Evolutionary conservation across 2,113 vertebrate genomes (phyloP), one percentile per base, ranked within the genome.

Genomic region (cat (Felis catus)): DNA sequence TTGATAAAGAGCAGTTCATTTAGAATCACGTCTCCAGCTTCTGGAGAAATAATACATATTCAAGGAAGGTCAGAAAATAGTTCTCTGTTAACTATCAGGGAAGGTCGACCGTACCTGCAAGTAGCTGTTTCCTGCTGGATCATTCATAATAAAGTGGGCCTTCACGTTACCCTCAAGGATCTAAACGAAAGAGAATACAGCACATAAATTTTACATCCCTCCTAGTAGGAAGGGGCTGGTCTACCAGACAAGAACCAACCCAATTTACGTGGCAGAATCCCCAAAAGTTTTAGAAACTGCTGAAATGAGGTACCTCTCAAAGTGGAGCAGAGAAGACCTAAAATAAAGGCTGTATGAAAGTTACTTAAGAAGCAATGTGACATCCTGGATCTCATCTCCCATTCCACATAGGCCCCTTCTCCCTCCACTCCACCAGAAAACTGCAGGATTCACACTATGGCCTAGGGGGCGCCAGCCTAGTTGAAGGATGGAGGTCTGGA

Each of bases 51-150:
- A 51, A 83, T 19, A 87, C 51, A 48, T 4, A 82, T 11, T 81
- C 61, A 45, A 89, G 8, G 1, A 80, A 85, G n/a, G 48, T 92
- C 14, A 88, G 51, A 53, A 97, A 93, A 29, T 13, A 2, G 18
- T 70, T 45, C 55, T 65, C 36, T 41, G 21, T 19, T 39, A 70
- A 89, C 76, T 10, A 68, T 11, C 33, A 31, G 4, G 63, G 29
- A 93, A 85, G 55, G 79, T 8, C 63, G 97, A 99, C 98, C 15
- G 2, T 98, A 99, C 99, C 99, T 99, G 99, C 15, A 99, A 96
- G 61, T 99, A 99, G 98, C 99, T 99, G 99, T 99, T 99, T 74
- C 99, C 99, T 4, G 99, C 99, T 9, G 99, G 99, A 96, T 99
- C 99, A 39, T 99, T 99, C 98, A 99, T 98, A 91, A 99, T 23